Evolutionary conservation across 1,140 invertebrate genomes (phyloP).

Genomic region (Anthonomus grandis): DNA sequence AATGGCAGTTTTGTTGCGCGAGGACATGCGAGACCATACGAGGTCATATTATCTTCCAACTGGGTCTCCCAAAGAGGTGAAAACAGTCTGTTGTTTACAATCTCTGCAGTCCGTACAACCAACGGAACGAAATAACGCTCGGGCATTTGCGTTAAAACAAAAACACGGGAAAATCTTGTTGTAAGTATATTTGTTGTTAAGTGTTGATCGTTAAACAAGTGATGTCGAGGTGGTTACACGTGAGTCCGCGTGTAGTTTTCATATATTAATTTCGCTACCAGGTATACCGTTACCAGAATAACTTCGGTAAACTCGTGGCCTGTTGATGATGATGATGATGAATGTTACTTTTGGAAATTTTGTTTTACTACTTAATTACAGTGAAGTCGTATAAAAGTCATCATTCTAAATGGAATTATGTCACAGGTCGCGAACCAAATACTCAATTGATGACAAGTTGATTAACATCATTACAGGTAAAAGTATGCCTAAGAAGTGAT

Average conservation of each 20-base stretch:
- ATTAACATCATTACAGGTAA: neutral
- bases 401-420: neutral
- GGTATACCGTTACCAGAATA: slow-evolving; percentile 18
- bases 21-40: slow-evolving; percentile 32
- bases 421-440: neutral
- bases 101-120: slow-evolving; percentile 26
- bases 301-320: slow-evolving; percentile 15
- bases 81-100: slow-evolving; percentile 33
- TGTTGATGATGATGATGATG: too few species aligned
- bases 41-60: slow-evolving; percentile 34
- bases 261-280: slow-evolving; percentile 24
- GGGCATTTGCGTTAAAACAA: slow-evolving; percentile 16
- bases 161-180: slow-evolving; percentile 28
- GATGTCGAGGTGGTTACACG: slow-evolving; percentile 19
- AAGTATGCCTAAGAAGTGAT: neutral
- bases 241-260: slow-evolving; percentile 19
- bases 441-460: neutral
- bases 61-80: slow-evolving; percentile 33
- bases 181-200: slow-evolving; percentile 21
- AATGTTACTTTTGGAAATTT: slow-evolving; percentile 14
- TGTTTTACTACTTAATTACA: too few species aligned
- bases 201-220: slow-evolving; percentile 13
- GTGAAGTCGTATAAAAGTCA: too few species aligned
- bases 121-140: slow-evolving; percentile 14
- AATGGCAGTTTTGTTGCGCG: slow-evolving; percentile 26